Percentiles rank a stretch among this genome's conserved stretches.
Conservation (phyloP, 2,113 vertebrate genomes). For the Papio anubis region DNA sequence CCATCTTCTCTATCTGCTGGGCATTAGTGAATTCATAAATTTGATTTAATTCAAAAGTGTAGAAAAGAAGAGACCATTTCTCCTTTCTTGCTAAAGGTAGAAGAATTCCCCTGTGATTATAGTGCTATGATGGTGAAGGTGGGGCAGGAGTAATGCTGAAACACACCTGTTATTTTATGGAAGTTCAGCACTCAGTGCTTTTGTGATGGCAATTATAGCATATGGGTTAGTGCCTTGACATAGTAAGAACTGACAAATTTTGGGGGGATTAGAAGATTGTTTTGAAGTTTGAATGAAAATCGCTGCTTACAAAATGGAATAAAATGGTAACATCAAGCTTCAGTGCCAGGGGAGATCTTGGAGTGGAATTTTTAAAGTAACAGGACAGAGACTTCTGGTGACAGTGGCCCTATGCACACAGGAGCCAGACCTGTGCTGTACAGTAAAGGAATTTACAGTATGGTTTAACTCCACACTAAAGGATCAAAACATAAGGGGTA, state of each 20-base stretch:
- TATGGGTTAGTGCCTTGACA: neutral
- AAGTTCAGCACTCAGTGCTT: neutral
- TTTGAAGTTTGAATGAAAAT: neutral
- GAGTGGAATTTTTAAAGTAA: neutral
- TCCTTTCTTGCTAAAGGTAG: neutral
- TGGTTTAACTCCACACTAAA: constrained; percentile 21
- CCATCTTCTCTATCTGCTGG: neutral
- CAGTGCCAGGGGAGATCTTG: neutral
- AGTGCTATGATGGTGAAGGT: neutral
- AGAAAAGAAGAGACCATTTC: neutral
- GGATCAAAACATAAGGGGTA: neutral
- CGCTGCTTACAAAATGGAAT: neutral
- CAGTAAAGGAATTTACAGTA: neutral
- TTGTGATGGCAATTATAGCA: neutral
- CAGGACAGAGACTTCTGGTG: neutral
- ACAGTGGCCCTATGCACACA: neutral
- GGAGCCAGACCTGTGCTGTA: neutral
- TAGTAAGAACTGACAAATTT: neutral
- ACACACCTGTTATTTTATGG: neutral
- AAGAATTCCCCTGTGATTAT: neutral
- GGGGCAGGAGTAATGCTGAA: neutral
- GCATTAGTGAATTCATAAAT: neutral
- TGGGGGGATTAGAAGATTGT: neutral
- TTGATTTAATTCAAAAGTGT: neutral
- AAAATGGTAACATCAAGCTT: neutral